These are phyloP conservation scores for Lycodopsis pacificus DNA, from an alignment of 2,797 vertebrate species.

Conservation along the genomic window DNA sequence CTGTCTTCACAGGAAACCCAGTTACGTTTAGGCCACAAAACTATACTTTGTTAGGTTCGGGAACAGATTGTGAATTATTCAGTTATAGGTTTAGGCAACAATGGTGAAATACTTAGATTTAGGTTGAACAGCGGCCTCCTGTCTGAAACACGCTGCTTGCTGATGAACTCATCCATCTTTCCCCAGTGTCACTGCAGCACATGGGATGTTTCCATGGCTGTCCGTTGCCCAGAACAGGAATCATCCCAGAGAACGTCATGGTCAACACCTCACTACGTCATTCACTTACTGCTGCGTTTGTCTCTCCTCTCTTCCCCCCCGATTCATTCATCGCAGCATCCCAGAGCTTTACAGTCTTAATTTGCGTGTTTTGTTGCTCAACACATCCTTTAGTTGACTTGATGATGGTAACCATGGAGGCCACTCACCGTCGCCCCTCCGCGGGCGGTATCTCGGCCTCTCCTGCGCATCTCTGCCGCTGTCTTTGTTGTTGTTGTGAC, in stretches of 20 bases:
- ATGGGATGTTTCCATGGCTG: not conserved
- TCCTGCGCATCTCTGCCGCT: constrained; percentile 58
- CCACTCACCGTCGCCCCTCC: constrained; percentile 74
- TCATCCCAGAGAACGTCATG: not conserved
- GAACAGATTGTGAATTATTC: too few relatives aligned
- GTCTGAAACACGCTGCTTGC: too few relatives aligned
- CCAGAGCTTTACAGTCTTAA: not conserved
- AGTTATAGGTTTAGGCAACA: too few relatives aligned
- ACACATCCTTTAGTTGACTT: constrained; percentile 12
- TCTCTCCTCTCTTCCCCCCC: not conserved
- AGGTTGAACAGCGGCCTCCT: too few relatives aligned
- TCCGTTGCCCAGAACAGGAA: not conserved
- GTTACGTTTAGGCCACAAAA: too few relatives aligned
- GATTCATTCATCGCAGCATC: constrained; percentile 4
- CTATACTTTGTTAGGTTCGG: too few relatives aligned
- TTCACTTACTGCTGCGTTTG: not conserved
- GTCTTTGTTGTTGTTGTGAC: constrained; percentile 82
- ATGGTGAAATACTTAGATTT: too few relatives aligned
- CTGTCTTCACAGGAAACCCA: too few relatives aligned
- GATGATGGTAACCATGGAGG: constrained; percentile 49
- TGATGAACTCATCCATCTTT: too few relatives aligned
- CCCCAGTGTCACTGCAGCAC: not conserved
- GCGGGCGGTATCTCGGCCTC: constrained; percentile 59
- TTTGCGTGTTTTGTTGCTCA: constrained; percentile 16
- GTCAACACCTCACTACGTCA: not conserved